These are phyloP conservation scores for Pocillopora grandis DNA, from an alignment of 92 coral and sea anemone genomes.

Conservation along the genomic window DNA sequence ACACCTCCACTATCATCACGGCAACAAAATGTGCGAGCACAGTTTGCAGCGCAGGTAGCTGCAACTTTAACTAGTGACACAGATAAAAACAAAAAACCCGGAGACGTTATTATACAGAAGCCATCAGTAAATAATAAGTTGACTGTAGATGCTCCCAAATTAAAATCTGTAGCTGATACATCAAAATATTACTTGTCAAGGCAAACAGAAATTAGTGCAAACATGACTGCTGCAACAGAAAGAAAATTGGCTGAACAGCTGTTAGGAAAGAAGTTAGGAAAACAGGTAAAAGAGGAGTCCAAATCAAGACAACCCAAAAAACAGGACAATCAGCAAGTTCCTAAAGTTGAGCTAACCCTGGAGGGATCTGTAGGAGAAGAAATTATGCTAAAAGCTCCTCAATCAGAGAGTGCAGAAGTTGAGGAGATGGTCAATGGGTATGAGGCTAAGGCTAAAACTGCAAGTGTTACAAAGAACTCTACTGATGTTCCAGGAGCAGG, in stretches of 20 bases:
- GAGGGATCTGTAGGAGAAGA: neutral
- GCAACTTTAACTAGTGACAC: slow-evolving; percentile 56
- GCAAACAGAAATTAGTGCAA: neutral
- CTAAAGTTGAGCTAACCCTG: slow-evolving; percentile 7
- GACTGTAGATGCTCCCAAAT: neutral
- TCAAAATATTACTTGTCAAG: slow-evolving; percentile 17
- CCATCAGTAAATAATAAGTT: slow-evolving; percentile 7
- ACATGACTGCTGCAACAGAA: slow-evolving; percentile 2
- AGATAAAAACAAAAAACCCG: slow-evolving; percentile 35
- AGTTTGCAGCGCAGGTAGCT: slow-evolving; percentile 91
- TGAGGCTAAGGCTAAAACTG: slow-evolving; percentile 36
- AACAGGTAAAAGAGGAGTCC: slow-evolving; percentile 16
- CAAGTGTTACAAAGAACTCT: slow-evolving; percentile 21
- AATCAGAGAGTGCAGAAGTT: slow-evolving; percentile 16
- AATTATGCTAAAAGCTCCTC: slow-evolving; percentile 5
- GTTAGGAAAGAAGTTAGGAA: slow-evolving; percentile 14
- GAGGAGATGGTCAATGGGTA: slow-evolving; percentile 57
- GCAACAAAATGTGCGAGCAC: slow-evolving; percentile 70
- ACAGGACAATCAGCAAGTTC: neutral
- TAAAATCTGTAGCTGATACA: neutral
- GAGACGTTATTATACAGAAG: slow-evolving; percentile 17
- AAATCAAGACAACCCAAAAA: slow-evolving; percentile 28
- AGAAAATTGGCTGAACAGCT: slow-evolving; percentile 8
- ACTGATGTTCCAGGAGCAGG: slow-evolving; percentile 27
- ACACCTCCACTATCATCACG: slow-evolving; percentile 66